A percentile compares a stretch with the other conserved stretches of the same genome.
Evolutionary conservation across 1,140 invertebrate species (phyloP).

Genomic region (Saccostrea glomerata): DNA sequence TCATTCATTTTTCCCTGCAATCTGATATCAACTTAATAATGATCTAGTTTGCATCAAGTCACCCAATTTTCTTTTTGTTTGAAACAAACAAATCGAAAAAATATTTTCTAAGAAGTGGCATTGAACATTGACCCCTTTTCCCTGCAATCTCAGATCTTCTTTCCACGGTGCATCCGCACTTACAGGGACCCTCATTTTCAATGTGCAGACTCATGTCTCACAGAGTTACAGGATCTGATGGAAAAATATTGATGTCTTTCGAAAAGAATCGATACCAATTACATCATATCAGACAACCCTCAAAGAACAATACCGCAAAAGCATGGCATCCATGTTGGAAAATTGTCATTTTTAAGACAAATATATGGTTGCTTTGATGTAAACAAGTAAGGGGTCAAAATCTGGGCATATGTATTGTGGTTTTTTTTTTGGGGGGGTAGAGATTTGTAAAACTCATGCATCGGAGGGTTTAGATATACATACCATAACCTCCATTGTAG

Average conservation of each 20-base stretch:
- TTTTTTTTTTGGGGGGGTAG: too few relatives aligned
- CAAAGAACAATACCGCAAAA: not conserved
- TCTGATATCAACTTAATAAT: not conserved
- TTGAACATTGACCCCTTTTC: not conserved
- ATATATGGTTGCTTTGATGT: not conserved
- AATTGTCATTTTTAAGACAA: not conserved
- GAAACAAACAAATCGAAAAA: not conserved
- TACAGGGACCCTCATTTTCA: not conserved
- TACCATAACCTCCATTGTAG: conserved; percentile 66
- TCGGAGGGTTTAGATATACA: conserved; percentile 39
- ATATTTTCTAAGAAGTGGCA: not conserved
- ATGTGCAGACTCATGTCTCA: conserved; percentile 13
- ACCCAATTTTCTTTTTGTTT: not conserved
- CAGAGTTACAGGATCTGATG: not conserved
- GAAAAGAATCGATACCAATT: conserved; percentile 16
- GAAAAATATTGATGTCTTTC: conserved; percentile 21
- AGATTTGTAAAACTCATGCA: not conserved
- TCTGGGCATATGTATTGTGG: too few relatives aligned
- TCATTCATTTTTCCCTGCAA: not conserved
- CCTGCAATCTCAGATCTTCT: too few relatives aligned
- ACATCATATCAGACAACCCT: not conserved
- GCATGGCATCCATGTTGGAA: conserved; percentile 2
- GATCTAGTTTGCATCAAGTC: not conserved
- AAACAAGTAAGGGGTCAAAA: too few relatives aligned
- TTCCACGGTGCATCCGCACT: not conserved